Evolutionary conservation across 1,140 invertebrate genomes (phyloP).

Genomic region (Papilio helenus): DNA sequence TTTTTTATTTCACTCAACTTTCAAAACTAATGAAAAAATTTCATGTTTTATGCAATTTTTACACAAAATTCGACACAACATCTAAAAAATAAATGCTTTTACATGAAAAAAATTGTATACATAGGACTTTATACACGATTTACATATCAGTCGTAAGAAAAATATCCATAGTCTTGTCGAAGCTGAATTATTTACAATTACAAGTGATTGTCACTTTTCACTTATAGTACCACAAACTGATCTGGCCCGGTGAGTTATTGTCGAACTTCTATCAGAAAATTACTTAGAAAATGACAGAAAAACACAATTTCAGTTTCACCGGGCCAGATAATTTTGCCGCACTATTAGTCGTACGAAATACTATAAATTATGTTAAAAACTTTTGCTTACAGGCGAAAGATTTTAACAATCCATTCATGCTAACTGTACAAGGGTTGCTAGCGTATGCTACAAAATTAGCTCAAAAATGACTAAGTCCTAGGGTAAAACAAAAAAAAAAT

Average conservation of each 20-base stretch:
- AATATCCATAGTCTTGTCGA: slow-evolving; percentile 64
- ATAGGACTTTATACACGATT: slow-evolving; percentile 63
- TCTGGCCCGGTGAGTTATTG: background rate
- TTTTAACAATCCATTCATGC: slow-evolving; percentile 3
- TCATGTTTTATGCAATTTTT: too few species aligned
- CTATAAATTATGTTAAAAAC: slow-evolving; percentile 1
- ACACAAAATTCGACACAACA: slow-evolving; percentile 62
- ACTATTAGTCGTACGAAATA: background rate
- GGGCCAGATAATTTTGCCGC: background rate
- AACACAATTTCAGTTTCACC: background rate
- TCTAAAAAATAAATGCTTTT: slow-evolving; percentile 60
- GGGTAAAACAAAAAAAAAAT: background rate
- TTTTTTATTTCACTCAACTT: too few species aligned
- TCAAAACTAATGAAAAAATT: too few species aligned
- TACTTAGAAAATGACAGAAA: too few species aligned
- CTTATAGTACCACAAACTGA: background rate
- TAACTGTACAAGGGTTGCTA: slow-evolving; percentile 18
- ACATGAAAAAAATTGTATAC: slow-evolving; percentile 47
- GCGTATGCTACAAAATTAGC: slow-evolving; percentile 20
- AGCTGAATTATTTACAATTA: slow-evolving; percentile 60
- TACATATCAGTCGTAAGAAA: slow-evolving; percentile 73
- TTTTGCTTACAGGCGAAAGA: slow-evolving; percentile 37
- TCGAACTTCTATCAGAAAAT: too few species aligned
- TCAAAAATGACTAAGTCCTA: slow-evolving; percentile 7
- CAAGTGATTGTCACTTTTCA: slow-evolving; percentile 44